phyloP scores from a whole-genome alignment of 2,797 vertebrate genomes.

The Balearica regulorum region DNA sequence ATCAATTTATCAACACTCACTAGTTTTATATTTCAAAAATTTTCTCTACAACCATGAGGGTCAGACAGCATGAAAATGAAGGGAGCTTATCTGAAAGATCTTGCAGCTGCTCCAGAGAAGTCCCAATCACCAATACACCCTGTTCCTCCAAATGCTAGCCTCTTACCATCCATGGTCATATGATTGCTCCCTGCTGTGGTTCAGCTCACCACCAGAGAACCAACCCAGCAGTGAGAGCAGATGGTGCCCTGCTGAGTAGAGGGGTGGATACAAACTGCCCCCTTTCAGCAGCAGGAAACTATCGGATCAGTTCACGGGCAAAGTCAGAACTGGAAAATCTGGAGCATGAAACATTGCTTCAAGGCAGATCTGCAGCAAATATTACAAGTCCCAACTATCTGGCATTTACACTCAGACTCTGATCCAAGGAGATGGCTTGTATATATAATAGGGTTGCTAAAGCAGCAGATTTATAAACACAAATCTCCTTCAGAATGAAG shows the following conservation, averaged over 20 bases:
- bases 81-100: not conserved
- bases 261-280: not conserved
- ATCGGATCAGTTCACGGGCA: rapidly evolving
- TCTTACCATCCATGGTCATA: not conserved
- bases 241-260: not conserved
- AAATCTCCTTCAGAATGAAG: not conserved
- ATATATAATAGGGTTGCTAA: not conserved
- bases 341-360: not conserved
- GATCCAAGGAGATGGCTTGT: not conserved
- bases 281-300: not conserved
- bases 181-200: not conserved
- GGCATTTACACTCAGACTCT: not conserved
- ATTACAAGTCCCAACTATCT: not conserved
- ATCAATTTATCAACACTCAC: not conserved
- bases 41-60: rapidly evolving
- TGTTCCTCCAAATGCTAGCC: not conserved
- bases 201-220: not conserved
- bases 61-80: not conserved
- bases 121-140: not conserved
- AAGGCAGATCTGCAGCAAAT: not conserved
- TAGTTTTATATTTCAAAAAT: not conserved
- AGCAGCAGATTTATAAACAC: conserved; percentile 10
- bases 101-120: not conserved
- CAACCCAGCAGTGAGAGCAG: not conserved
- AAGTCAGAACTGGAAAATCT: not conserved